A percentile compares a stretch with the other conserved stretches of the same genome.
Evolutionary conservation across 2,888 invertebrate species (phyloP).

Genomic region (Lasioglossum leucozonium): DNA sequence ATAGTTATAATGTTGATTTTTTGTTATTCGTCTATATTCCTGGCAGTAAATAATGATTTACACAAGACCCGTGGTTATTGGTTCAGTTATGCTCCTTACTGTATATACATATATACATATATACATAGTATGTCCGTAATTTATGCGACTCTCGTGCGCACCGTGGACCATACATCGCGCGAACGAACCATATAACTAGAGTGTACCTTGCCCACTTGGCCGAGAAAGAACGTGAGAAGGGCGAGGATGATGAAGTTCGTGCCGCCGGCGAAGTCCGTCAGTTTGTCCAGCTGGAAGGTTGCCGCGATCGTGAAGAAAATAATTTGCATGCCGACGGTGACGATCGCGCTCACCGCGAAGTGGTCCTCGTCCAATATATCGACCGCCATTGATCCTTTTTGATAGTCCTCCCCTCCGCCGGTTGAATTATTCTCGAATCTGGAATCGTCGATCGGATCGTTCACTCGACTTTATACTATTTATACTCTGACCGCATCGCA

Average conservation of each 20-base stretch:
- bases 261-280: slow-evolving; percentile 97
- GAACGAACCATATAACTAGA: slow-evolving; percentile 44
- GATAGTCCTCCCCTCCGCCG: slow-evolving; percentile 32
- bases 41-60: too few species aligned
- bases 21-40: too few species aligned
- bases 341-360: slow-evolving; percentile 94
- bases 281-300: slow-evolving; percentile 94
- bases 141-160: not conserved
- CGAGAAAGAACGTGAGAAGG: slow-evolving; percentile 93
- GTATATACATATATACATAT: too few species aligned
- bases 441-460: slow-evolving; percentile 39
- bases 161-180: not conserved
- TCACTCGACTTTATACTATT: not conserved
- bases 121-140: not conserved
- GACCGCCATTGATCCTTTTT: slow-evolving; percentile 87
- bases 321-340: slow-evolving; percentile 93
- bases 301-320: slow-evolving; percentile 95
- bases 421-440: slow-evolving; percentile 59
- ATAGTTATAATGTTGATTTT: too few species aligned
- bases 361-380: slow-evolving; percentile 92
- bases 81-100: too few species aligned
- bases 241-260: slow-evolving; percentile 96
- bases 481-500: not conserved
- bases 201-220: slow-evolving; percentile 91
- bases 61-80: too few species aligned